Evolutionary conservation across 2,113 vertebrate genomes (phyloP), one percentile per base, ranked within the genome.

Genomic region (Notothenia rossii): DNA sequence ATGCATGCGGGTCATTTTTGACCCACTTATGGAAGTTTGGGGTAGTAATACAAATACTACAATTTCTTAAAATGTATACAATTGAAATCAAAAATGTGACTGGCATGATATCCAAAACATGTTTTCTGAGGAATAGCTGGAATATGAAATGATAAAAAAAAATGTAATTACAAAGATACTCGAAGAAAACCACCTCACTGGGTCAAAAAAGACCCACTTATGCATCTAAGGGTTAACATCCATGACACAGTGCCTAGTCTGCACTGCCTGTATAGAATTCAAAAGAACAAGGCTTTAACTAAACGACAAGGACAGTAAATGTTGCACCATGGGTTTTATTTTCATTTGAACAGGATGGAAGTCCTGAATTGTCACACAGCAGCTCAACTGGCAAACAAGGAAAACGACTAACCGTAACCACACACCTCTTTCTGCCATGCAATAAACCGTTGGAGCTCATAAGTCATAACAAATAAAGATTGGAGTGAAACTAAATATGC

Each of bases 321-420:
- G 54, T 18, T 56, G 5, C 51, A 11, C 61, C 56, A 8, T 50
- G 12, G 10, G 55, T 0, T 13, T 15, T 14, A 12, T 11, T 10
- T 7, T 64, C 49, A 33, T 3, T 3, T 1, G 18, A 88, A 81
- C 86, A 91, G 88, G 86, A 87, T 68, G 2, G 29, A 71, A 6
- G 74, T 89, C 86, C 84, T 79, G 15, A 56, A 78, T 58, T 22
- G 10, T 53, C 5, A 22, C 15, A 9, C 0, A 7, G 8, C 1
- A 18, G 1, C 1, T 55, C 2, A 72, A 6, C 13, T 63, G 18
- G 13, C 40, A 88, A 86, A 84, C 61, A 84, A 14, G 18, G 48
- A 1, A 62, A 29, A 59, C 11, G 0, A 18, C 74, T 40, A 40
- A 29, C 3, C 29, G 29, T 29, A 29, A 29, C 78, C 76, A 36